phyloP scores from a whole-genome alignment of 1,140 invertebrate species.

The Ditylenchus dipsaci region DNA sequence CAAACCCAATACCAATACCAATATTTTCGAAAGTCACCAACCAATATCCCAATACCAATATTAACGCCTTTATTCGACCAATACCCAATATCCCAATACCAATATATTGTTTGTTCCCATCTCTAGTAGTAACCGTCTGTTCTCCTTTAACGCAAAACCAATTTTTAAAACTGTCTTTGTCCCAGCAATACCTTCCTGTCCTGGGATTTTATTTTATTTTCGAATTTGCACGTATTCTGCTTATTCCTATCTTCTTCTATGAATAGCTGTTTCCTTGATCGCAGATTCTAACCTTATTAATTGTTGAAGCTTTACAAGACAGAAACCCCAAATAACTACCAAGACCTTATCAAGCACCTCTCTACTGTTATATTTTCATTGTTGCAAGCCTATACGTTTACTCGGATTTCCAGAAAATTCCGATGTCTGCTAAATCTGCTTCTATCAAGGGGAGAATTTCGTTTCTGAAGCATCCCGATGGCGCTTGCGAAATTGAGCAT shows the following conservation, averaged over 20 bases:
- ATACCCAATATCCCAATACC: too few relatives aligned
- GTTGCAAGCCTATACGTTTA: neutral
- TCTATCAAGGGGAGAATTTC: neutral
- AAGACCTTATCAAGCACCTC: neutral
- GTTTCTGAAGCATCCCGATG: conserved; percentile 14
- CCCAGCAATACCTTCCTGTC: too few relatives aligned
- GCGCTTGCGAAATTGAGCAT: conserved; percentile 19
- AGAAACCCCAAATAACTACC: neutral
- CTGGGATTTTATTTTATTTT: neutral
- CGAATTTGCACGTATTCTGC: neutral
- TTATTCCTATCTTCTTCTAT: neutral
- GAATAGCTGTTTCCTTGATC: neutral
- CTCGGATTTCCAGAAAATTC: neutral
- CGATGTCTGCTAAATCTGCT: neutral
- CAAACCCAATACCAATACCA: too few relatives aligned
- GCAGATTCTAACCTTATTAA: neutral
- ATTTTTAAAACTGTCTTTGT: too few relatives aligned
- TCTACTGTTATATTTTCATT: neutral
- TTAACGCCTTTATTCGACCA: too few relatives aligned
- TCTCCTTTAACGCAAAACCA: too few relatives aligned
- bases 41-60: too few relatives aligned
- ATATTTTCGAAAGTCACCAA: too few relatives aligned
- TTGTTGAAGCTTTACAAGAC: neutral
- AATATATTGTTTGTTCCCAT: too few relatives aligned
- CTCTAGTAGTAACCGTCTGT: too few relatives aligned